These are phyloP conservation scores for Pinna nobilis DNA, from an alignment of 1,140 invertebrate genomes.

Conservation along the genomic window DNA sequence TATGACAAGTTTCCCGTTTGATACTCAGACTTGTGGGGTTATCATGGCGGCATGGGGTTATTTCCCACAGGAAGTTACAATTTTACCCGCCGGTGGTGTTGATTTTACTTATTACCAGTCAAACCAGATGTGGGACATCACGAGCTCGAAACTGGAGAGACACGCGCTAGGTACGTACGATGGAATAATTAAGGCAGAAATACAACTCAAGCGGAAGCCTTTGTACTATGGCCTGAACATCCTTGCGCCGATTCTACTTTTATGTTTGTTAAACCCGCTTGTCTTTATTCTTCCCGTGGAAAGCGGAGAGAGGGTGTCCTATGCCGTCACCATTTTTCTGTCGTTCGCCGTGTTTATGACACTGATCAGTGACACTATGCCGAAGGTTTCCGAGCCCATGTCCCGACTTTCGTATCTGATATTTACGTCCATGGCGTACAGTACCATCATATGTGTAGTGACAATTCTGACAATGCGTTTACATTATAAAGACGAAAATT, in stretches of 20 bases:
- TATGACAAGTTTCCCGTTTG: too few relatives aligned
- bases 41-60: too few relatives aligned
- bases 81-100: too few relatives aligned
- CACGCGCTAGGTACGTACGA: too few relatives aligned
- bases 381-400: slow-evolving; percentile 4
- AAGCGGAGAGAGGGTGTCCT: slow-evolving; percentile 21
- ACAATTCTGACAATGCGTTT: too few relatives aligned
- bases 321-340: slow-evolving; percentile 23
- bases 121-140: too few relatives aligned
- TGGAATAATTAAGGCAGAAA: background rate
- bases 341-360: slow-evolving; percentile 30
- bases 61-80: too few relatives aligned
- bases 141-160: too few relatives aligned
- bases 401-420: slow-evolving; percentile 12
- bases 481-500: too few relatives aligned
- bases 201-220: slow-evolving; percentile 22
- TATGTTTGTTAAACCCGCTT: slow-evolving; percentile 14
- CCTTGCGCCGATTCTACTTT: slow-evolving; percentile 20
- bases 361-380: slow-evolving; percentile 17
- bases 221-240: slow-evolving; percentile 14
- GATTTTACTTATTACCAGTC: too few relatives aligned
- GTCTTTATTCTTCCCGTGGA: slow-evolving; percentile 23
- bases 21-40: too few relatives aligned
- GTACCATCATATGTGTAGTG: background rate
- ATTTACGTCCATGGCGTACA: background rate